Conservation (phyloP, 2,888 invertebrate species). For the Drosophila merina region DNA sequence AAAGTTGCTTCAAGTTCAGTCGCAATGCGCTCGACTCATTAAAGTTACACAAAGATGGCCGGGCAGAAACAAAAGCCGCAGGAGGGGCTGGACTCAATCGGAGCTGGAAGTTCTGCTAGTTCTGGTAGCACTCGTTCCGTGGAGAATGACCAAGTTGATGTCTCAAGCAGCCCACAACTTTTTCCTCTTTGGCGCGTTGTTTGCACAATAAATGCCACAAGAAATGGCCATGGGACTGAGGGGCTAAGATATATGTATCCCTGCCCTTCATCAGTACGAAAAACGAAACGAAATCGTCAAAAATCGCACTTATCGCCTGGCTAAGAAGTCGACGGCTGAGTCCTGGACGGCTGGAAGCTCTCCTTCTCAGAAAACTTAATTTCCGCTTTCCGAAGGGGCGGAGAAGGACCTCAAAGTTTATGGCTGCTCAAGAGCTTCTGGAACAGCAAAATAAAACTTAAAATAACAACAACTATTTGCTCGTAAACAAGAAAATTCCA, state of each 20-base stretch:
- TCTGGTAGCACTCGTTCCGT: conserved; percentile 6
- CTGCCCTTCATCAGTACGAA: conserved; percentile 57
- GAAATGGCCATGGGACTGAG: conserved; percentile 34
- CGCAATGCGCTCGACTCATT: conserved; percentile 64
- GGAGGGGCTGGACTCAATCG: conserved; percentile 31
- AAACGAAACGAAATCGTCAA: conserved; percentile 72
- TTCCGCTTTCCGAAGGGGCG: conserved; percentile 59
- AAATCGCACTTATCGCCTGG: conserved; percentile 76
- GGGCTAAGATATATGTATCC: conserved; percentile 32
- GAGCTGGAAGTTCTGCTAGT: conserved; percentile 3
- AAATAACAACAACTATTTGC: conserved; percentile 79
- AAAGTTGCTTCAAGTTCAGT: conserved; percentile 45
- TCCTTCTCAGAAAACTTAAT: conserved; percentile 69
- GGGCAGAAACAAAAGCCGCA: conserved; percentile 30
- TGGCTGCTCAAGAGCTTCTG: conserved; percentile 63
- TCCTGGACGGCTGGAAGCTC: too few species aligned
- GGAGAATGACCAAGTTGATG: conserved; percentile 43
- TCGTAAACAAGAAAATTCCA: conserved; percentile 80
- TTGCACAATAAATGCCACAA: conserved; percentile 73
- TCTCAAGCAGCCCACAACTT: conserved; percentile 41
- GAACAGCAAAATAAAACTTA: conserved; percentile 80
- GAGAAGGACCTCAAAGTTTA: conserved; percentile 56
- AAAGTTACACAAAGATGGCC: conserved; percentile 58
- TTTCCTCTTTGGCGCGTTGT: conserved; percentile 33
- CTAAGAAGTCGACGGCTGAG: conserved; percentile 51